Evolutionary conservation across 1,140 invertebrate genomes (phyloP).

Genomic region (Musca domestica): DNA sequence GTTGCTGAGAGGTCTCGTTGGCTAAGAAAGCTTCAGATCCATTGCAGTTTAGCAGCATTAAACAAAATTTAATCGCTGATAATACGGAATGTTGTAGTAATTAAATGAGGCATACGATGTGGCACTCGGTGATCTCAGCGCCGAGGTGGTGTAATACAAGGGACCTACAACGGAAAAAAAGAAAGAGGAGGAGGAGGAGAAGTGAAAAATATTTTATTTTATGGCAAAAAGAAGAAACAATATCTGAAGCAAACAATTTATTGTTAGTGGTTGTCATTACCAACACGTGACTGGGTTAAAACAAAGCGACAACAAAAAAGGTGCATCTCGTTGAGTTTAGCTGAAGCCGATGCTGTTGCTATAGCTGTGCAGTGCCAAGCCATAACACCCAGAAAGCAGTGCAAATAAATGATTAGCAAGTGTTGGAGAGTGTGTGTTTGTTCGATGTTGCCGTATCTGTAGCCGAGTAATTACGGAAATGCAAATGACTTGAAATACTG

Average conservation of each 20-base stretch:
- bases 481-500: neutral
- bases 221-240: neutral
- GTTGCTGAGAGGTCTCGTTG: neutral
- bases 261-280: neutral
- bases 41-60: neutral
- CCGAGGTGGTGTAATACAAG: neutral
- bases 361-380: neutral
- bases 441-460: neutral
- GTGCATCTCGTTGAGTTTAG: neutral
- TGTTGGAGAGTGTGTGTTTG: neutral
- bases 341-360: neutral
- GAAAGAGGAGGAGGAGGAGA: neutral
- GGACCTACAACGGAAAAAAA: neutral
- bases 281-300: slow-evolving; percentile 10
- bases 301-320: neutral
- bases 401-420: too few relatives aligned
- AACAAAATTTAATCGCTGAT: slow-evolving; percentile 26
- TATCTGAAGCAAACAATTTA: neutral
- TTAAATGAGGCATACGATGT: slow-evolving; percentile 23
- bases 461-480: slow-evolving; percentile 7
- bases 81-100: slow-evolving; percentile 27
- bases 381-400: too few relatives aligned
- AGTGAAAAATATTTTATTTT: neutral
- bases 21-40: neutral
- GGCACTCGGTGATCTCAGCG: neutral